Conservation (phyloP, 2,888 invertebrate species). For the Pherbina coryleti region DNA sequence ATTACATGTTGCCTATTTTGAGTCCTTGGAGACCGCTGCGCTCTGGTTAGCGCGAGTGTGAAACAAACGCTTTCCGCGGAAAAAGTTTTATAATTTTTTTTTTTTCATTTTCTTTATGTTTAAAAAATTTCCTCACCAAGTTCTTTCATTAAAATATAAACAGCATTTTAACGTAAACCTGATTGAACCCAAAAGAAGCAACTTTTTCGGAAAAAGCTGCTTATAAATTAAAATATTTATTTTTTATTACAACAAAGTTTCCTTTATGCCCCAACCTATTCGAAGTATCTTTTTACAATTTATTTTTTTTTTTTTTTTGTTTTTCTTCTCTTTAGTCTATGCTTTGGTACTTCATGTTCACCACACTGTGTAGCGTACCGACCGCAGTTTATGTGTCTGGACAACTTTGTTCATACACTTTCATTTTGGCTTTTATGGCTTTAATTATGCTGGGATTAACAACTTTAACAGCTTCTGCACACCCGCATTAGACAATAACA, state of each 20-base stretch:
- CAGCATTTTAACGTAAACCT: too few relatives aligned
- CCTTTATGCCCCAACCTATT: not conserved
- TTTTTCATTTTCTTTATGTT: too few relatives aligned
- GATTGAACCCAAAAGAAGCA: not conserved
- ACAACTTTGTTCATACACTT: not conserved
- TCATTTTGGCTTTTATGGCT: constrained; percentile 13
- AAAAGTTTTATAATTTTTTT: too few relatives aligned
- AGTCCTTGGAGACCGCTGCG: not conserved
- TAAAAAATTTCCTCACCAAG: too few relatives aligned
- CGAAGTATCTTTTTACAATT: not conserved
- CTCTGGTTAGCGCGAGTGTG: not conserved
- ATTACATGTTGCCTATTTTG: not conserved
- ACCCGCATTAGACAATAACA: not conserved
- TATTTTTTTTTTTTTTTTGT: not conserved
- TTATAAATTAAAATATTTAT: not conserved
- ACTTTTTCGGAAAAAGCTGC: not conserved
- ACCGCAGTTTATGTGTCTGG: constrained; percentile 14
- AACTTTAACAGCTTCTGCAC: constrained; percentile 1
- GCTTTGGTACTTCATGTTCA: not conserved
- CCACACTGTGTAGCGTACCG: not conserved
- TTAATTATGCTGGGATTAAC: constrained; percentile 21
- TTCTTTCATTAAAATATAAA: too few relatives aligned
- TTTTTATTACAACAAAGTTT: not conserved
- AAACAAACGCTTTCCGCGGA: not conserved
- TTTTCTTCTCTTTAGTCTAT: not conserved